These are phyloP conservation scores for Calliopsis andreniformis DNA, from an alignment of 1,140 invertebrate genomes.

Conservation along the genomic window DNA sequence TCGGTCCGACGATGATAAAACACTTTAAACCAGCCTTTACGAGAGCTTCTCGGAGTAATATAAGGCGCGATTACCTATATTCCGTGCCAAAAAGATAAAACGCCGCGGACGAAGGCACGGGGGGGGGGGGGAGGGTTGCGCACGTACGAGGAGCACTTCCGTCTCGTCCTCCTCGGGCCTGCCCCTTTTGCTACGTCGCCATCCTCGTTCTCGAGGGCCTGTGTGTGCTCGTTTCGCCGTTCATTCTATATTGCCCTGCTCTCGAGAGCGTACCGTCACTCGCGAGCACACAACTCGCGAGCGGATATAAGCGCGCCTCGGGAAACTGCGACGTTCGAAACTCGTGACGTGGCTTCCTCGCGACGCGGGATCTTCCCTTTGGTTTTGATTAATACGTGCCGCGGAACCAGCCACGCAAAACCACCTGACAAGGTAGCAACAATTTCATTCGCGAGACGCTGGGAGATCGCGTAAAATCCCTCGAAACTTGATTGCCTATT, in stretches of 20 bases:
- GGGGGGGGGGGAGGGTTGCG: background rate
- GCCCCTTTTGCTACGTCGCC: background rate
- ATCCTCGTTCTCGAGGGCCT: background rate
- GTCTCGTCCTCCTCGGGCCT: background rate
- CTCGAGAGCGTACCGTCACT: slow-evolving; percentile 13
- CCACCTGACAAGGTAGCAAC: background rate
- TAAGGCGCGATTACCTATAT: slow-evolving; percentile 50
- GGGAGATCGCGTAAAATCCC: too few species aligned
- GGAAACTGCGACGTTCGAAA: background rate
- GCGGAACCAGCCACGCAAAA: background rate
- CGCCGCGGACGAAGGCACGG: background rate
- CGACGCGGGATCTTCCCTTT: slow-evolving; percentile 17
- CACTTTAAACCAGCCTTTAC: slow-evolving; percentile 49
- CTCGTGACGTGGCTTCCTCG: background rate
- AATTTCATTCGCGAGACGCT: background rate
- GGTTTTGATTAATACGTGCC: slow-evolving; percentile 22
- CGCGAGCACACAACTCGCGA: slow-evolving; percentile 2
- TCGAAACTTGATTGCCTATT: background rate
- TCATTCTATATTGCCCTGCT: slow-evolving; percentile 15
- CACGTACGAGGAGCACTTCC: background rate
- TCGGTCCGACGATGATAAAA: slow-evolving; percentile 51
- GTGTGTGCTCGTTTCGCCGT: slow-evolving; percentile 11
- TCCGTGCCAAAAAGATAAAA: slow-evolving; percentile 49
- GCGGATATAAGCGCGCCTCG: slow-evolving; percentile 26
- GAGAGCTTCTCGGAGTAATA: slow-evolving; percentile 36